A percentile compares a stretch with the other conserved stretches of the same genome.
Conservation (phyloP, 2,797 vertebrate species). For the Oreochromis grahami region DNA sequence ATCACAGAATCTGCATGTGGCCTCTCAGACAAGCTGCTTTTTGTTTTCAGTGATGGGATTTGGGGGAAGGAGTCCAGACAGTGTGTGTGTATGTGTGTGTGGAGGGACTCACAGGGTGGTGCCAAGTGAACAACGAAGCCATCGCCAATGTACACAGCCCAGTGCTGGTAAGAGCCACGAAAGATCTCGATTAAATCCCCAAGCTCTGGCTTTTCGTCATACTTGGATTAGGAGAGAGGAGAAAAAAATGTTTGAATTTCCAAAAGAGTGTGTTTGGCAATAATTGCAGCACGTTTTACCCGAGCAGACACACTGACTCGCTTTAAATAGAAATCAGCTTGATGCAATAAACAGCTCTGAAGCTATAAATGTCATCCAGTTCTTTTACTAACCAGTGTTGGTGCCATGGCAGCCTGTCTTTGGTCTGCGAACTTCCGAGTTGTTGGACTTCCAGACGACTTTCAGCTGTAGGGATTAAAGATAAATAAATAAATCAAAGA, state of each 20-base stretch:
- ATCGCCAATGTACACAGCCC: conserved; percentile 78
- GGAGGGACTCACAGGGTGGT: conserved; percentile 68
- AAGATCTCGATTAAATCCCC: conserved; percentile 81
- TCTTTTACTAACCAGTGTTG: conserved; percentile 48
- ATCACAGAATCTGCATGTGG: neutral
- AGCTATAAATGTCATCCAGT: neutral
- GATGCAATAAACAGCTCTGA: neutral
- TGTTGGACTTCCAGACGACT: neutral
- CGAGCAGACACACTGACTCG: neutral
- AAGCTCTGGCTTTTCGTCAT: conserved; percentile 62
- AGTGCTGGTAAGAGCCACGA: conserved; percentile 75
- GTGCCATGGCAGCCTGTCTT: conserved; percentile 48
- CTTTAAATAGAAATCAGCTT: neutral
- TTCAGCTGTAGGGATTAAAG: neutral
- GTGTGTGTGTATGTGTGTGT: neutral
- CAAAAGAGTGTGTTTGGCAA: neutral
- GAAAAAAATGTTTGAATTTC: neutral
- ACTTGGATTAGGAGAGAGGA: conserved; percentile 32
- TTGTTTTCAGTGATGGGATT: neutral
- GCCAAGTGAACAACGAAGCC: conserved; percentile 78
- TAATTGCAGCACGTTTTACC: neutral
- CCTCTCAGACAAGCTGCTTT: neutral
- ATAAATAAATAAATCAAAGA: neutral
- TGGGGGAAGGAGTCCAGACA: neutral
- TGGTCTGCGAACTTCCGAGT: neutral